Evolutionary conservation across 2,888 invertebrate genomes (phyloP).

Genomic region (Ophion ventricosus): DNA sequence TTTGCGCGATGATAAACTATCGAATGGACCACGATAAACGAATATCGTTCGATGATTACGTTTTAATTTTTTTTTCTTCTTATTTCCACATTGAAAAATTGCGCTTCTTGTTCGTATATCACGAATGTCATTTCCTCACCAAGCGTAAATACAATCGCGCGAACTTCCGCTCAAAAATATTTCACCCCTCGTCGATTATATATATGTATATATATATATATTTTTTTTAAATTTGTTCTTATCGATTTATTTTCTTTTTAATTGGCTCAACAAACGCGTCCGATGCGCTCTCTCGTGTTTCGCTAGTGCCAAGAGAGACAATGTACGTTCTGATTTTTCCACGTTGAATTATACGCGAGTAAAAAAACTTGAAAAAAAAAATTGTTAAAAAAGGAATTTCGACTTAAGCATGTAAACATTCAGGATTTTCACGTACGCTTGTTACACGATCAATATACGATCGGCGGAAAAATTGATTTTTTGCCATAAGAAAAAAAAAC

Average conservation of each 20-base stretch:
- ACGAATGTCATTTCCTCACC: conserved; percentile 11
- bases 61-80: not conserved
- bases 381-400: conserved; percentile 24
- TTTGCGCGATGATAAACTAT: conserved; percentile 12
- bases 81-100: conserved; percentile 4
- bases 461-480: conserved; percentile 48
- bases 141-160: not conserved
- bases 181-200: conserved; percentile 48
- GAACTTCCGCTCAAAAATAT: conserved; percentile 28
- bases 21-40: conserved; percentile 14
- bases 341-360: conserved; percentile 19
- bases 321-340: conserved; percentile 21
- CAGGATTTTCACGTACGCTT: conserved; percentile 61
- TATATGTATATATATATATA: conserved; percentile 17
- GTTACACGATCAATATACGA: conserved; percentile 31
- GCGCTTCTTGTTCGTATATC: not conserved
- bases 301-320: conserved; percentile 32
- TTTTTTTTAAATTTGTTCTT: not conserved
- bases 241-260: conserved; percentile 39
- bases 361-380: not conserved
- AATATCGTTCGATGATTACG: conserved; percentile 20
- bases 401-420: conserved; percentile 63
- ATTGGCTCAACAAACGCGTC: conserved; percentile 50
- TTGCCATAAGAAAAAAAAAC: not conserved
- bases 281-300: conserved; percentile 29